Evolutionary conservation across 92 coral and sea anemone genomes (phyloP).

Genomic region (Porites divaricata): DNA sequence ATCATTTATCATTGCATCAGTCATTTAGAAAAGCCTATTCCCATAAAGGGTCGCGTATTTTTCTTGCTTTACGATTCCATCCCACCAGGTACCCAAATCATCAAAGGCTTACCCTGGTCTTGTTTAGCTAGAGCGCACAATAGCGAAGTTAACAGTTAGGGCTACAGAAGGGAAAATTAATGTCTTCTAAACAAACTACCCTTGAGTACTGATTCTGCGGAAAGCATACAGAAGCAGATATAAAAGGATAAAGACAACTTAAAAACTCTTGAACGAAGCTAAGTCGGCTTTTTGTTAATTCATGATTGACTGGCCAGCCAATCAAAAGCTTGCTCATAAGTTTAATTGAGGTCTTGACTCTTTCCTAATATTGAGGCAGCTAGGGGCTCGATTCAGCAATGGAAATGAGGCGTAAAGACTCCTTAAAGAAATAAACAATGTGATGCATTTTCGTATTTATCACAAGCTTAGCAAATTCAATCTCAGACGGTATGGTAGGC

Average conservation of each 20-base stretch:
- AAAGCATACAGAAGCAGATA: conserved; percentile 40
- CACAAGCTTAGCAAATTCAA: conserved; percentile 28
- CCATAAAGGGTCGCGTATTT: neutral
- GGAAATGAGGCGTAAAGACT: conserved; percentile 41
- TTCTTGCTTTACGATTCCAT: neutral
- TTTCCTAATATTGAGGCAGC: conserved; percentile 36
- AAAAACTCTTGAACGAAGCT: neutral
- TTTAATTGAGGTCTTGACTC: conserved; percentile 31
- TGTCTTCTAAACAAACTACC: conserved; percentile 31
- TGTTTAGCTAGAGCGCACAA: neutral
- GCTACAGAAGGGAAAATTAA: conserved; percentile 15
- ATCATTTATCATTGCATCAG: neutral
- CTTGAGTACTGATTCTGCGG: conserved; percentile 36
- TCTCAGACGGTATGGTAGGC: conserved; percentile 9
- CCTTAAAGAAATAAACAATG: conserved; percentile 36
- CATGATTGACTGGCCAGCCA: conserved; percentile 7
- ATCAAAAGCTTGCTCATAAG: conserved; percentile 9
- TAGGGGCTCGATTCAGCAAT: conserved; percentile 27
- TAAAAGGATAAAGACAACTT: conserved; percentile 7
- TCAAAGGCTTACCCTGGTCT: conserved; percentile 14
- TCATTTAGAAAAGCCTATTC: neutral
- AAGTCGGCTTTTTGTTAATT: conserved; percentile 21
- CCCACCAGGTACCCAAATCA: neutral
- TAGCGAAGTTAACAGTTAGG: neutral
- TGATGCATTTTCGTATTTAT: conserved; percentile 1